phyloP scores from a whole-genome alignment of 1,140 invertebrate species.

The Protaetia brevitarsis region DNA sequence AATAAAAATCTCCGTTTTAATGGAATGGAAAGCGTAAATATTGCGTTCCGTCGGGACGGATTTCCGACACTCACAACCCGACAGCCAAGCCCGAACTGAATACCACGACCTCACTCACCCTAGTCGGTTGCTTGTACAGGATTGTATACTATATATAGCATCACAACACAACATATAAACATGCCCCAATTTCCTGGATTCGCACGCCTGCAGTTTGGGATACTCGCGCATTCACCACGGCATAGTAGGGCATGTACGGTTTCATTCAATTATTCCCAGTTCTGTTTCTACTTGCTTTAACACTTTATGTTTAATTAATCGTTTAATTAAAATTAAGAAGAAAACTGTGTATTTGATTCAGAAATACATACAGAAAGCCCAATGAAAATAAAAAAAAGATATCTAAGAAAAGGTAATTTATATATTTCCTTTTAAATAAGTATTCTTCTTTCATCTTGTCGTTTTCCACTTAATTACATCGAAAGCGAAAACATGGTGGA shows the following conservation, averaged over 20 bases:
- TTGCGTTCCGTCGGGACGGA: slow-evolving; percentile 24
- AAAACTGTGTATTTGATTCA: no score
- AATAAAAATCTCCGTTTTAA: slow-evolving; percentile 2
- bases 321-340: no score
- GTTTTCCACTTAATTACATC: no score
- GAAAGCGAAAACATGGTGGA: no score
- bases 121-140: slow-evolving; percentile 38
- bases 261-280: neutral
- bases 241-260: neutral
- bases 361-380: no score
- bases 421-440: no score
- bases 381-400: no score
- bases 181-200: slow-evolving; percentile 43
- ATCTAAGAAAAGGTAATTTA: no score
- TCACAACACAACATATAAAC: slow-evolving; percentile 50
- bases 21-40: neutral
- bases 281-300: neutral
- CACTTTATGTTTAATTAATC: no score
- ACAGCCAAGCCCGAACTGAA: slow-evolving; percentile 44
- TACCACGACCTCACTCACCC: slow-evolving; percentile 42
- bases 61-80: slow-evolving; percentile 39
- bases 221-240: neutral
- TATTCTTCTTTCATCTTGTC: no score
- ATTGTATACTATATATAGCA: slow-evolving; percentile 47
- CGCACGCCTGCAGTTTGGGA: slow-evolving; percentile 28